These are phyloP conservation scores for Melanchra persicariae DNA, from an alignment of 2,888 invertebrate genomes.

Conservation along the genomic window DNA sequence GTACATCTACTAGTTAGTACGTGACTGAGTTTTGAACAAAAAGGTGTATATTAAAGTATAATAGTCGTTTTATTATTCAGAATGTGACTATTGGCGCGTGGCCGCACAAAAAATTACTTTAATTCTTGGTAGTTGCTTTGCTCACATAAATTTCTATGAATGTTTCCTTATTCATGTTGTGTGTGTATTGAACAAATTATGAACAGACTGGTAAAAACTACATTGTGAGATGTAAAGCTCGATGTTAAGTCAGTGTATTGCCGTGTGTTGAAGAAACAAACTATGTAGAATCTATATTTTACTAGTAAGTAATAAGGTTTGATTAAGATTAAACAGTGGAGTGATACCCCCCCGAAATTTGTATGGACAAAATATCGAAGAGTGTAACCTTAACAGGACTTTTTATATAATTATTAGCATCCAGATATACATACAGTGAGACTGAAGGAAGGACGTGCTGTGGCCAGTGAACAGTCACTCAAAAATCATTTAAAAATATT, in stretches of 20 bases:
- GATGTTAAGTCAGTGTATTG: too few species aligned
- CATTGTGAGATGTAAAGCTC: neutral
- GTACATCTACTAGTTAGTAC: conserved; percentile 68
- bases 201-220: conserved; percentile 12
- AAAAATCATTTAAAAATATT: neutral
- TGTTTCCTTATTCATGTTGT: conserved; percentile 4
- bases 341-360: too few species aligned
- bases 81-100: conserved; percentile 60
- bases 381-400: too few species aligned
- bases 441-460: neutral
- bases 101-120: conserved; percentile 45
- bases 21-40: conserved; percentile 68
- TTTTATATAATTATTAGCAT: neutral
- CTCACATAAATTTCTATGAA: conserved; percentile 30
- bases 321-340: too few species aligned
- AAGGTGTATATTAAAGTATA: conserved; percentile 21
- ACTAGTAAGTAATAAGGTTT: too few species aligned
- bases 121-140: conserved; percentile 25
- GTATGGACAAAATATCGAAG: too few species aligned
- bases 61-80: conserved; percentile 60
- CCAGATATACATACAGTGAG: neutral
- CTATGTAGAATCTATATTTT: too few species aligned
- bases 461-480: too few species aligned
- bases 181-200: conserved; percentile 9
- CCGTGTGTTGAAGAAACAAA: too few species aligned